These are phyloP conservation scores for Columba livia DNA, from an alignment of 2,113 vertebrate genomes.

Conservation along the genomic window DNA sequence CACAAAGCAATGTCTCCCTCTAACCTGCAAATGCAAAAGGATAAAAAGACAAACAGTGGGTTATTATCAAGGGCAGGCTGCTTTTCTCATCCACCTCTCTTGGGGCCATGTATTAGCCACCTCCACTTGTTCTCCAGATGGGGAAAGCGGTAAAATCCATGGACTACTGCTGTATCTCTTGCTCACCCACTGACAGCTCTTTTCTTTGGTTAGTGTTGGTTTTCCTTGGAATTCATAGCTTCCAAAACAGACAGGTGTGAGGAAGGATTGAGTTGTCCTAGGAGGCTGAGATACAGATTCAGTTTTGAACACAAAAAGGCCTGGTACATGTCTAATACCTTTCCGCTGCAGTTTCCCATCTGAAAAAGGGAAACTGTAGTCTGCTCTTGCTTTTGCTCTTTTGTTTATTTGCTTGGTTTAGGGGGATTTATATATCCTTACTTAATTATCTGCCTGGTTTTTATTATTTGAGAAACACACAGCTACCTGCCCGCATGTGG, in stretches of 20 bases:
- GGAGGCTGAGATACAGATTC: not conserved
- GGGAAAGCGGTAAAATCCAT: not conserved
- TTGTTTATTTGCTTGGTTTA: not conserved
- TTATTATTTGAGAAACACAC: not conserved
- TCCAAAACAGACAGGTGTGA: not conserved
- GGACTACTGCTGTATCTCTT: not conserved
- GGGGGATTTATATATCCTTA: not conserved
- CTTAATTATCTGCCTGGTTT: not conserved
- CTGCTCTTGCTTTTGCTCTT: not conserved
- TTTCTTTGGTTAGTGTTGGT: not conserved
- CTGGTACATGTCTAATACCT: not conserved
- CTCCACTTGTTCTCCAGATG: not conserved
- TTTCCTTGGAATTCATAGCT: not conserved
- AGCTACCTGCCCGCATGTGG: not conserved
- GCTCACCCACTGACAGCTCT: not conserved
- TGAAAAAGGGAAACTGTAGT: not conserved
- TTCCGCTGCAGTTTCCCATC: not conserved
- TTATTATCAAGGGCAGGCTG: not conserved
- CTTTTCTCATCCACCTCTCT: not conserved
- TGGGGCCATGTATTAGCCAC: not conserved
- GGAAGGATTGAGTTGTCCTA: not conserved
- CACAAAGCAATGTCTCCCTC: not conserved
- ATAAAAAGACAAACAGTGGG: not conserved
- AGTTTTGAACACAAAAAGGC: not conserved
- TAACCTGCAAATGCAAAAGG: not conserved